Evolutionary conservation across 2,113 vertebrate species (phyloP).

Genomic region (Nibea coibor): DNA sequence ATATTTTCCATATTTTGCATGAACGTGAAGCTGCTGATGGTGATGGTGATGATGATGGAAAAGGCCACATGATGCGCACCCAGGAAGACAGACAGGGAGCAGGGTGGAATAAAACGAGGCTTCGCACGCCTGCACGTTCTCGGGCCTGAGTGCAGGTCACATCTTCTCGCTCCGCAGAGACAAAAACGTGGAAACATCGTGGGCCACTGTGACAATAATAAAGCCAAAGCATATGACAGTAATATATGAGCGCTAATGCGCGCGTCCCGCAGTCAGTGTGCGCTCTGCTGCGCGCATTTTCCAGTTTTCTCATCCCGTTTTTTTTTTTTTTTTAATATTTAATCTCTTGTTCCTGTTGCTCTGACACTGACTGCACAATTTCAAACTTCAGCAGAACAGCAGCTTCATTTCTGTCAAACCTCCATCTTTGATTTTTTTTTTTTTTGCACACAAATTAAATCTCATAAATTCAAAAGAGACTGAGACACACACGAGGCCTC

Average conservation of each 20-base stretch:
- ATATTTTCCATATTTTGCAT: constrained; percentile 18
- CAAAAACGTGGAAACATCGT: constrained; percentile 52
- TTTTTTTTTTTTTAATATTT: neutral
- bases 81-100: constrained; percentile 7
- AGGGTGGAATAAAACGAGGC: constrained; percentile 32
- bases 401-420: neutral
- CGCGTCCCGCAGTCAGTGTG: neutral
- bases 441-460: neutral
- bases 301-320: neutral
- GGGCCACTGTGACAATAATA: constrained; percentile 39
- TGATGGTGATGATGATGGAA: neutral
- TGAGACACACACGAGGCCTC: constrained; percentile 33
- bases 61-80: constrained; percentile 5
- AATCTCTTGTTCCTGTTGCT: neutral
- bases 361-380: neutral
- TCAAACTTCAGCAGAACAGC: neutral
- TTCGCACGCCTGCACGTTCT: constrained; percentile 1
- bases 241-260: constrained; percentile 4
- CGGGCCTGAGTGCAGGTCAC: constrained; percentile 39
- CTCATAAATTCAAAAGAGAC: neutral
- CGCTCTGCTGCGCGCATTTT: neutral
- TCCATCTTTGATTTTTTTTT: neutral
- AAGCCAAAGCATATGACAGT: neutral
- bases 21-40: neutral
- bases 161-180: neutral